Conservation (phyloP, 2,888 invertebrate genomes). For the Andrena haemorrhoa region DNA sequence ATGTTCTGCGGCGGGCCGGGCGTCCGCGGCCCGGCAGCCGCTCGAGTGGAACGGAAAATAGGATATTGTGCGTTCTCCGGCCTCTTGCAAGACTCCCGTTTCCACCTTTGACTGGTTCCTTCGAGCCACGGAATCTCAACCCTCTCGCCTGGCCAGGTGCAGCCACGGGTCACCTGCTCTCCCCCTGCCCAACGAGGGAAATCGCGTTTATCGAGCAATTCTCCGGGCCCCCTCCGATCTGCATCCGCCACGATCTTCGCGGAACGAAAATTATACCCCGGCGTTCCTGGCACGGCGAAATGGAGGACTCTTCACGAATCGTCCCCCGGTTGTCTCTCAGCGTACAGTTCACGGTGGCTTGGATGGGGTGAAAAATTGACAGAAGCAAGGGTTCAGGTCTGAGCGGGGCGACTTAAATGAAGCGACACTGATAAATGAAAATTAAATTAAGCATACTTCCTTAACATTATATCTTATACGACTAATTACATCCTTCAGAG, state of each 20-base stretch:
- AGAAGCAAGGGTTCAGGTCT: no score
- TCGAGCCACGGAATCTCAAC: conserved; percentile 47
- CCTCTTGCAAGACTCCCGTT: conserved; percentile 66
- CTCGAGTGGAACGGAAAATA: conserved; percentile 78
- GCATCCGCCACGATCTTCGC: no score
- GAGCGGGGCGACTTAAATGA: no score
- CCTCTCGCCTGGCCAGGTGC: conserved; percentile 55
- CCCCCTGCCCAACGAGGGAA: conserved; percentile 31
- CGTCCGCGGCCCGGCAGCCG: conserved; percentile 59
- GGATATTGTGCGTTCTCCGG: conserved; percentile 63
- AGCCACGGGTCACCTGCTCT: conserved; percentile 70
- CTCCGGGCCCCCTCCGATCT: neutral
- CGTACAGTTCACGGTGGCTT: neutral
- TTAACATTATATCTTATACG: no score
- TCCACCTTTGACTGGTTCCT: conserved; percentile 42
- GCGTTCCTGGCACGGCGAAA: neutral
- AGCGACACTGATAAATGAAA: no score
- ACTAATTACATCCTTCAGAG: no score
- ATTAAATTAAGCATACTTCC: no score
- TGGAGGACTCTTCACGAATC: conserved; percentile 3
- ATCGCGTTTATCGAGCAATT: conserved; percentile 34
- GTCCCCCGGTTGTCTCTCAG: neutral
- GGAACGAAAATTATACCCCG: neutral
- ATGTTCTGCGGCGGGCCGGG: conserved; percentile 69
- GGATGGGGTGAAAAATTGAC: neutral